These are phyloP conservation scores for Orycteropus afer DNA, from an alignment of 2,113 vertebrate species.

Conservation along the genomic window DNA sequence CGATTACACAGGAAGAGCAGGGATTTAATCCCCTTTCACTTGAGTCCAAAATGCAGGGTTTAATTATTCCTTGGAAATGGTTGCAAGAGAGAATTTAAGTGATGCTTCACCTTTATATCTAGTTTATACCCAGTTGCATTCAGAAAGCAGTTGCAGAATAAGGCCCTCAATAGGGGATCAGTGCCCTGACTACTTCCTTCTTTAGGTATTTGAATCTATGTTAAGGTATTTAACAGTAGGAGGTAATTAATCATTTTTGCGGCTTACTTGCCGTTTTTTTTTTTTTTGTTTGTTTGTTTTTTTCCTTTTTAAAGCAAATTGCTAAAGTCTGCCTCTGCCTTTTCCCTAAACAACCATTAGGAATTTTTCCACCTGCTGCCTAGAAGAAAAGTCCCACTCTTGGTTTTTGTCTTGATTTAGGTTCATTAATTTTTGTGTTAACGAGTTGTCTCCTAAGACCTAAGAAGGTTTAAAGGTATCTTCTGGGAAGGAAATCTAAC, in stretches of 20 bases:
- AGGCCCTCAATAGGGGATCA: neutral
- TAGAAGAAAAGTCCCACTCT: neutral
- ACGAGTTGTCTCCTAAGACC: neutral
- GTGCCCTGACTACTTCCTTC: neutral
- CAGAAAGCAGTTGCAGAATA: neutral
- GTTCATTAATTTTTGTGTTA: neutral
- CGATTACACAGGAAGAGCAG: neutral
- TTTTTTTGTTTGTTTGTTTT: no score
- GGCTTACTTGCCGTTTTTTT: neutral
- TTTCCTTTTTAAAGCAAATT: slow-evolving; percentile 4
- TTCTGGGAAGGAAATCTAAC: neutral
- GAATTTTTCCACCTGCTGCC: neutral
- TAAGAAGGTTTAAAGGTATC: neutral
- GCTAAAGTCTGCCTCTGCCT: neutral
- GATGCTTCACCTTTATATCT: neutral
- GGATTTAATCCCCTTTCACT: neutral
- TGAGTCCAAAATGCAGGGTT: neutral
- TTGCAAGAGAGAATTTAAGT: neutral
- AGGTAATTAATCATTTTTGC: neutral
- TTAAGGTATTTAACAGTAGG: neutral
- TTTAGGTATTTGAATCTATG: neutral
- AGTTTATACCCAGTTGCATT: neutral
- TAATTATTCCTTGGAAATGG: neutral
- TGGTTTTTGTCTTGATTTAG: neutral
- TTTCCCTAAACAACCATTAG: neutral